These are phyloP conservation scores for Boloria euphrosyne DNA, from an alignment of 2,888 invertebrate genomes.

Conservation along the genomic window DNA sequence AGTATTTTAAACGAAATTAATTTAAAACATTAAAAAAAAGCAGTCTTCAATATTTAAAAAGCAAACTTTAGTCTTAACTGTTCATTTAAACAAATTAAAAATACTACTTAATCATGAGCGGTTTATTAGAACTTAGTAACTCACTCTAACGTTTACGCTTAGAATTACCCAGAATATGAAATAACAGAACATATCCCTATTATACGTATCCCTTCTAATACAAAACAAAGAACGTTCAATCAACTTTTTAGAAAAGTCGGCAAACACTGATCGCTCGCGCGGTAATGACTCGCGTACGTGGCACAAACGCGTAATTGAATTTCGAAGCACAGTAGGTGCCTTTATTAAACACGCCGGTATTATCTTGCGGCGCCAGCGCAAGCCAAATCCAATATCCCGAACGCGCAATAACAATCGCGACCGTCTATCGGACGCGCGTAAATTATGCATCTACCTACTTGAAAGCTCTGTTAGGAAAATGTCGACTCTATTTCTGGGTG, in stretches of 20 bases:
- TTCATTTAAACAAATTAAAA: no score
- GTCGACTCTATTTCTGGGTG: constrained; percentile 41
- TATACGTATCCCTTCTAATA: no score
- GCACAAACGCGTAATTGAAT: constrained; percentile 38
- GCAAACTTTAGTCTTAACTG: no score
- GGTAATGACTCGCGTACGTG: constrained; percentile 25
- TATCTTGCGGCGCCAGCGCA: constrained; percentile 65
- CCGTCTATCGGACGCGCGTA: constrained; percentile 79
- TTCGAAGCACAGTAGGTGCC: constrained; percentile 40
- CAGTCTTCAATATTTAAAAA: no score
- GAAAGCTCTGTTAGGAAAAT: constrained; percentile 37
- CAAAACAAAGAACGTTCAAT: no score
- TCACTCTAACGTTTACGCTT: no score
- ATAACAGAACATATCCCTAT: no score
- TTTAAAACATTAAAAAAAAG: no score
- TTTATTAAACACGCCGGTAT: constrained; percentile 45
- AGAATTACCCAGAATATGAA: no score
- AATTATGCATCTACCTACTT: constrained; percentile 68
- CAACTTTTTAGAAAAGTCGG: not conserved
- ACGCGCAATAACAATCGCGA: constrained; percentile 80
- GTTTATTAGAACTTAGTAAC: no score
- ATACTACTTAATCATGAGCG: no score
- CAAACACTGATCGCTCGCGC: not conserved
- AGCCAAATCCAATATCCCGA: constrained; percentile 78
- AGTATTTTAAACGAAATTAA: no score